These are phyloP conservation scores for Baronia brevicornis DNA, from an alignment of 2,888 invertebrate species.

Conservation along the genomic window DNA sequence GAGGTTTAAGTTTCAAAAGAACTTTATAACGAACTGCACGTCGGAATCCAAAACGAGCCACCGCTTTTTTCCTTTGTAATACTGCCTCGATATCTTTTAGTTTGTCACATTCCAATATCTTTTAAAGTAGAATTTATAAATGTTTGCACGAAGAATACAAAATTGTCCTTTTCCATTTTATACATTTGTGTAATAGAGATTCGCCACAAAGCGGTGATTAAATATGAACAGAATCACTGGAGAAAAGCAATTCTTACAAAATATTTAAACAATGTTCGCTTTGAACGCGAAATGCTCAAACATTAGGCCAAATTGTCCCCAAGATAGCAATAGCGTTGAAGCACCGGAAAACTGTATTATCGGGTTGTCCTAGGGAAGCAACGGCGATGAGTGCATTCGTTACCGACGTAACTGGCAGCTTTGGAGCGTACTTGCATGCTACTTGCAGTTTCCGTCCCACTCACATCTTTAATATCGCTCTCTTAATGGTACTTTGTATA, in stretches of 20 bases:
- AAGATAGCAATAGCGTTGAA: slow-evolving; percentile 54
- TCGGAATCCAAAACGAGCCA: slow-evolving; percentile 16
- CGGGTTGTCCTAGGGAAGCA: slow-evolving; percentile 41
- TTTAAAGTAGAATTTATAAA: too few relatives aligned
- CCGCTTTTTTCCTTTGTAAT: slow-evolving; percentile 21
- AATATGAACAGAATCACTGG: slow-evolving; percentile 16
- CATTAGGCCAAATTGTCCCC: slow-evolving; percentile 66
- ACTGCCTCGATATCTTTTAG: slow-evolving; percentile 14
- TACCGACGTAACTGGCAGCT: slow-evolving; percentile 44
- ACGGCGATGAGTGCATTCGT: slow-evolving; percentile 63
- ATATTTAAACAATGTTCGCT: slow-evolving; percentile 46
- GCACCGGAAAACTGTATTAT: slow-evolving; percentile 66
- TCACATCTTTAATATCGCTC: slow-evolving; percentile 1
- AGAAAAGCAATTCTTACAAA: slow-evolving; percentile 27
- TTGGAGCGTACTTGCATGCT: slow-evolving; percentile 38
- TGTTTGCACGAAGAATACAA: too few relatives aligned
- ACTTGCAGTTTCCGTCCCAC: slow-evolving; percentile 3
- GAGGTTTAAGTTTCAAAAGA: slow-evolving; percentile 39
- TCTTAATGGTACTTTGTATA: too few relatives aligned
- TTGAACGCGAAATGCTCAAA: slow-evolving; percentile 40
- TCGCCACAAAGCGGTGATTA: background rate
- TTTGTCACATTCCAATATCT: background rate
- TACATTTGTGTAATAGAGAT: background rate
- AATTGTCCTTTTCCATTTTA: background rate
- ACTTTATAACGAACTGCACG: slow-evolving; percentile 30